phyloP scores from a whole-genome alignment of 1,140 invertebrate species.

The Anastatus disparis region DNA sequence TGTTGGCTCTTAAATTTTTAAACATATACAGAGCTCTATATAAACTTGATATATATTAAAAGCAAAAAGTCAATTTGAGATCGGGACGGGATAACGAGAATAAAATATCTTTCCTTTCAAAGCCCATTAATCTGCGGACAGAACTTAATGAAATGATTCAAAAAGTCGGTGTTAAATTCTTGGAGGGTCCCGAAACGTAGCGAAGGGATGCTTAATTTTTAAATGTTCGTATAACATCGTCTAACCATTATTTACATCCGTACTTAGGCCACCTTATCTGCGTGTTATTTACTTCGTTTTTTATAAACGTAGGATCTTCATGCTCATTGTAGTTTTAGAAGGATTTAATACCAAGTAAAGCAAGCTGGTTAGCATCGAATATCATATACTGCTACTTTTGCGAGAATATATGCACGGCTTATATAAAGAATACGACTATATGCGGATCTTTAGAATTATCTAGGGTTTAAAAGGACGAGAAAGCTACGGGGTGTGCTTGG shows the following conservation, averaged over 20 bases:
- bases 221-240: too few species aligned
- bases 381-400: conserved; percentile 49
- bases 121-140: conserved; percentile 18
- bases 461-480: conserved; percentile 18
- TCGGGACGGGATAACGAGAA: neutral
- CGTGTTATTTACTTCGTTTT: too few species aligned
- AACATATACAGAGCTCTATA: too few species aligned
- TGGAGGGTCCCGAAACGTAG: conserved; percentile 30
- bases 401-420: neutral
- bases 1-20: too few species aligned
- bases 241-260: too few species aligned
- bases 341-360: conserved; percentile 57
- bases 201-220: conserved; percentile 48
- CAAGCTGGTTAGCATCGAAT: conserved; percentile 59
- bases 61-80: too few species aligned
- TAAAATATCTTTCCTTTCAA: neutral
- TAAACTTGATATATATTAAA: too few species aligned
- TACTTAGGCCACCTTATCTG: too few species aligned
- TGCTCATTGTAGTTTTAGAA: conserved; percentile 56
- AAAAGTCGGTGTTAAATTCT: conserved; percentile 47
- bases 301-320: too few species aligned
- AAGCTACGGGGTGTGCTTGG: neutral
- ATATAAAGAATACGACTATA: neutral
- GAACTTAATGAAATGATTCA: conserved; percentile 54
- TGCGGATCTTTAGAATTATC: neutral